Evolutionary conservation across 2,888 invertebrate genomes (phyloP).

Genomic region (Chloroclystis v-ata): DNA sequence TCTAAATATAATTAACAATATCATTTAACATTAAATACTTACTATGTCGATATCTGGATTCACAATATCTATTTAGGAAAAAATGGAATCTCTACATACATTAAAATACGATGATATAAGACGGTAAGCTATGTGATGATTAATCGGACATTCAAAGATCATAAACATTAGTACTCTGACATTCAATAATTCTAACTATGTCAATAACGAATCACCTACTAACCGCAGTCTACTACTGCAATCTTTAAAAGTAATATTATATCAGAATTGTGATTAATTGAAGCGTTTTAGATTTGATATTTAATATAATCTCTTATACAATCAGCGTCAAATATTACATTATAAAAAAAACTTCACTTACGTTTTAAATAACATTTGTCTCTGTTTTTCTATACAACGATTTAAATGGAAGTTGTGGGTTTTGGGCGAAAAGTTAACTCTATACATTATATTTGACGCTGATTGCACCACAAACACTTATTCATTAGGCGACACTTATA

Average conservation of each 20-base stretch:
- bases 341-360: not conserved
- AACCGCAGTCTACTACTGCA: constrained; percentile 61
- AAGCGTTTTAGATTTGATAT: constrained; percentile 65
- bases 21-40: constrained; percentile 71
- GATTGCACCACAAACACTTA: constrained; percentile 53
- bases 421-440: too few relatives aligned
- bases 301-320: constrained; percentile 62
- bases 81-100: constrained; percentile 64
- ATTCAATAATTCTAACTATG: constrained; percentile 65
- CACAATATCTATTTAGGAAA: constrained; percentile 63
- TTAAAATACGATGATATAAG: constrained; percentile 67
- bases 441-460: constrained; percentile 4
- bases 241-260: constrained; percentile 46
- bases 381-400: too few relatives aligned
- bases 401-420: too few relatives aligned
- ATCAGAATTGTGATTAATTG: constrained; percentile 54
- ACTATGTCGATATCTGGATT: constrained; percentile 68
- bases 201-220: constrained; percentile 64
- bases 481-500: constrained; percentile 58
- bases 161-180: constrained; percentile 51
- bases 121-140: constrained; percentile 66
- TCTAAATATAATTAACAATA: constrained; percentile 68
- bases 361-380: not conserved
- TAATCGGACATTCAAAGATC: constrained; percentile 62
- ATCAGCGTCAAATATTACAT: constrained; percentile 4